Evolutionary conservation across 1,140 invertebrate genomes (phyloP).

Genomic region (Drosophila aff.): DNA sequence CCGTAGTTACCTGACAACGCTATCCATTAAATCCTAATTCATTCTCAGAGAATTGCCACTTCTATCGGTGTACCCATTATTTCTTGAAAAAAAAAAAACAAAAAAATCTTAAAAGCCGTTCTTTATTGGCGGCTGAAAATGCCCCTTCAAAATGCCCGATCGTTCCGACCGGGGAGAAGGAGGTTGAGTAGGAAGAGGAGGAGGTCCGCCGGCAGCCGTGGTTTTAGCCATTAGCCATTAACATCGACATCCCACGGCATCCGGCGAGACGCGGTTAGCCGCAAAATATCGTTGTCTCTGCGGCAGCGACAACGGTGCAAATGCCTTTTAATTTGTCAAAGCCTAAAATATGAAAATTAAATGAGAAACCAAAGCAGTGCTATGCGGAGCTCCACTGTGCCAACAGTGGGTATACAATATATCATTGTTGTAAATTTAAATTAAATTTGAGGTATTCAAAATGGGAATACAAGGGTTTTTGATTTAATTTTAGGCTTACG

Average conservation of each 20-base stretch:
- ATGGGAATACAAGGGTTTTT: background rate
- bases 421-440: background rate
- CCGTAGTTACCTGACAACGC: slow-evolving; percentile 16
- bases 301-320: slow-evolving; percentile 75
- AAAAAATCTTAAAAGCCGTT: slow-evolving; percentile 35
- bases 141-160: slow-evolving; percentile 33
- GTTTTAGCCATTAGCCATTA: slow-evolving; percentile 73
- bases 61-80: slow-evolving; percentile 32
- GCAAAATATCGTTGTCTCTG: slow-evolving; percentile 73
- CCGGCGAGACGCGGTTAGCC: slow-evolving; percentile 75
- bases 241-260: slow-evolving; percentile 74
- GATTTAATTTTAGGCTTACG: background rate
- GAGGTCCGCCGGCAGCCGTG: slow-evolving; percentile 18
- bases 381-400: slow-evolving; percentile 18
- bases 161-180: background rate
- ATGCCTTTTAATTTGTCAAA: slow-evolving; percentile 84
- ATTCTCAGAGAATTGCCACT: slow-evolving; percentile 35
- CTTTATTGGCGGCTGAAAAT: slow-evolving; percentile 31
- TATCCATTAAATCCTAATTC: slow-evolving; percentile 25
- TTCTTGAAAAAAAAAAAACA: background rate
- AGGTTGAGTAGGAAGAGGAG: background rate
- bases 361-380: slow-evolving; percentile 77
- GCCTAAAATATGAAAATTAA: slow-evolving; percentile 83
- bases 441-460: background rate
- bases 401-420: slow-evolving; percentile 48